Evolutionary conservation across 2,888 invertebrate species (phyloP).

Genomic region (Pyralis farinalis): DNA sequence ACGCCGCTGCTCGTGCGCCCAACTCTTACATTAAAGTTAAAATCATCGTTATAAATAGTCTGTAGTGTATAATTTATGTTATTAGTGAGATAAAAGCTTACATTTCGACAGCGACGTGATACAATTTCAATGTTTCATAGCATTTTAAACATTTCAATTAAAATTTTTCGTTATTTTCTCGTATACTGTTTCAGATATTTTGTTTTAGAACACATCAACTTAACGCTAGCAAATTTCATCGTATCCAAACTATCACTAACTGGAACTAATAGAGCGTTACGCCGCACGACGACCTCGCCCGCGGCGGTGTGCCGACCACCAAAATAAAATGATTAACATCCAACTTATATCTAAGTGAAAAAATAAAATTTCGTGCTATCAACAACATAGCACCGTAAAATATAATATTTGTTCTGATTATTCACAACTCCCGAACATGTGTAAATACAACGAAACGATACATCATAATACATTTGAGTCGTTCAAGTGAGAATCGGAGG

Average conservation of each 20-base stretch:
- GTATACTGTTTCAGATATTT: conserved; percentile 80
- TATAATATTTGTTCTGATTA: conserved; percentile 57
- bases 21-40: conserved; percentile 27
- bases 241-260: conserved; percentile 52
- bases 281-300: conserved; percentile 18
- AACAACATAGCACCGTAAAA: conserved; percentile 61
- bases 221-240: conserved; percentile 53
- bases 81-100: conserved; percentile 26
- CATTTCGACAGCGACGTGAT: conserved; percentile 42
- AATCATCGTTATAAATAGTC: conserved; percentile 37
- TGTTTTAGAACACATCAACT: conserved; percentile 77
- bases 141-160: conserved; percentile 53
- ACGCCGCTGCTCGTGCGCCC: conserved; percentile 48
- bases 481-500: conserved; percentile 1
- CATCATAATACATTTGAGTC: not conserved
- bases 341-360: conserved; percentile 48
- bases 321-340: conserved; percentile 34
- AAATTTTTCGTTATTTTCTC: conserved; percentile 57
- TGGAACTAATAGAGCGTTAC: conserved; percentile 44
- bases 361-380: conserved; percentile 57
- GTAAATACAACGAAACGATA: conserved; percentile 13
- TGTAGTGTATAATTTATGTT: conserved; percentile 35
- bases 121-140: conserved; percentile 53
- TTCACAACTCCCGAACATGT: conserved; percentile 53
- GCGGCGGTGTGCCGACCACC: conserved; percentile 27